Conservation (phyloP, 2,797 vertebrate genomes). For the Rhadinocentrus ornatus region DNA sequence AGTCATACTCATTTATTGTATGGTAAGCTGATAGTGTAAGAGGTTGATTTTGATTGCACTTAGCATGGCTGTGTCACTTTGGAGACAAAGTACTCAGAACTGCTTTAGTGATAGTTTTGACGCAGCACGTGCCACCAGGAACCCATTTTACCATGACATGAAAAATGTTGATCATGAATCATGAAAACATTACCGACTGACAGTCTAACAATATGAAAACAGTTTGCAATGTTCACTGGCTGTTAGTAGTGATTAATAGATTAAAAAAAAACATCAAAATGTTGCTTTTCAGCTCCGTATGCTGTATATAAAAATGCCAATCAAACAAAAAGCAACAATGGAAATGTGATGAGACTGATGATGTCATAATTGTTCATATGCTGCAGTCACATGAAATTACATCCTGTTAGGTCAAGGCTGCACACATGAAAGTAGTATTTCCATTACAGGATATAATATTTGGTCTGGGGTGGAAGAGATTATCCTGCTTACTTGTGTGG, state of each 20-base stretch:
- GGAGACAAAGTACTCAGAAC: background rate
- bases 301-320: slow-evolving; percentile 6
- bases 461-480: slow-evolving; percentile 64
- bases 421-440: slow-evolving; percentile 42
- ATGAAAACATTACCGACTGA: background rate
- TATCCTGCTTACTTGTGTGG: slow-evolving; percentile 70
- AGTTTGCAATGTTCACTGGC: background rate
- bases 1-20: background rate
- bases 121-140: background rate
- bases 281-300: background rate
- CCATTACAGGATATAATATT: slow-evolving; percentile 60
- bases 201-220: background rate
- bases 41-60: background rate
- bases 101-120: background rate
- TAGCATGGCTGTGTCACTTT: background rate
- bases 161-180: too few relatives aligned
- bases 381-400: slow-evolving; percentile 47
- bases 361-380: slow-evolving; percentile 29
- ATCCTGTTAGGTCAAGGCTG: slow-evolving; percentile 43
- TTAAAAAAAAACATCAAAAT: slow-evolving; percentile 5
- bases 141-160: background rate
- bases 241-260: background rate
- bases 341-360: slow-evolving; percentile 26
- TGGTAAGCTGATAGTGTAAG: background rate
- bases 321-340: slow-evolving; percentile 32